Conservation (phyloP, 2,797 vertebrate genomes). For the Trichosurus vulpecula region DNA sequence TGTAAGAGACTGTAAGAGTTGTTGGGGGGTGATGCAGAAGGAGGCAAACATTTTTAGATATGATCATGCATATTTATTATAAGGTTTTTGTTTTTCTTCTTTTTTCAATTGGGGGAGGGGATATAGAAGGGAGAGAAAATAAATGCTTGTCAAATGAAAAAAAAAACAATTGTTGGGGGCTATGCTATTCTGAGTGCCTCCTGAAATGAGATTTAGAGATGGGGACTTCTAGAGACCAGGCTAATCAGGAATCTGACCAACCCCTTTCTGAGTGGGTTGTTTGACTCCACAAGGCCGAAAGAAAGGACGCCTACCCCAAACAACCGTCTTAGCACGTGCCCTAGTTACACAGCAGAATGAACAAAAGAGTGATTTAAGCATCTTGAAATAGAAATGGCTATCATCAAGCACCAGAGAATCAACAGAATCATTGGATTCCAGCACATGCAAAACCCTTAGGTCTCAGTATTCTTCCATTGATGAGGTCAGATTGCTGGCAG, state of each 20-base stretch:
- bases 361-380: slow-evolving; percentile 70
- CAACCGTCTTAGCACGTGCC: slow-evolving; percentile 18
- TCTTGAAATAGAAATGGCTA: slow-evolving; percentile 49
- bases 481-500: slow-evolving; percentile 69
- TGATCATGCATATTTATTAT: background rate
- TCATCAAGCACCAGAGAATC: slow-evolving; percentile 58
- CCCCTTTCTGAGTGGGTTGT: background rate
- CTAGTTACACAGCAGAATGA: slow-evolving; percentile 61
- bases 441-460: slow-evolving; percentile 56
- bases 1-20: background rate
- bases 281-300: slow-evolving; percentile 16
- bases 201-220: slow-evolving; percentile 29
- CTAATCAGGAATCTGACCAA: slow-evolving; percentile 17
- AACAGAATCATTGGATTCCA: slow-evolving; percentile 68
- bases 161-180: background rate
- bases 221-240: background rate
- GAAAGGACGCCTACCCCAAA: background rate
- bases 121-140: background rate
- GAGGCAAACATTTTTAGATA: background rate
- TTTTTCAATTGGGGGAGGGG: background rate
- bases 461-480: slow-evolving; percentile 66
- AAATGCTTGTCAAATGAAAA: background rate
- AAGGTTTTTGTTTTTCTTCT: background rate
- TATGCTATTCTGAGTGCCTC: background rate
- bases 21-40: background rate